Base-by-base conservation (phyloP, 2,113 vertebrate species). In the Proteles cristata region DNA sequence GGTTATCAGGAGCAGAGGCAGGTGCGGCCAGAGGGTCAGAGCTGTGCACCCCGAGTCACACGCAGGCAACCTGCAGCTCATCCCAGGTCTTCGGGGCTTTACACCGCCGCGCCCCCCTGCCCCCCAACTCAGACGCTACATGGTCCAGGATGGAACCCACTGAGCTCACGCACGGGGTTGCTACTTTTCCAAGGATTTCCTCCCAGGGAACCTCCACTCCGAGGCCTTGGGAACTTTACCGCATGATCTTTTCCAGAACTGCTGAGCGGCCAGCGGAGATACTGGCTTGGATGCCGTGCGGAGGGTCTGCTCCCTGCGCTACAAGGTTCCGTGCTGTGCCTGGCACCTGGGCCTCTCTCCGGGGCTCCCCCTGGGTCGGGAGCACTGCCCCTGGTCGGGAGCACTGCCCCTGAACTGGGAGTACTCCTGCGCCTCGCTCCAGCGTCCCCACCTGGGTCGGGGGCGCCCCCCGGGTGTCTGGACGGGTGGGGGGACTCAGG, bases 201-300 rank as follows among this genome's bases (percentile, higher is more conserved):
- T n/a, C 33, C 26, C 77, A 61, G 50, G 77, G 31, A 25, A 45
- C 10, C 35, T 50, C 11, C 43, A 19, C 31, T 23, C 45, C 21
- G n/a, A 81, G 33, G 19, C 16, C 39, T 1, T 4, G n/a, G 43
- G 39, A 25, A 65, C 25, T 55, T 61, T 1, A 17, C 11, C 39
- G 16, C 1, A 0, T 4, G 2, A 12, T 14, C 23, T 50, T 79
- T 25, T 68, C 68, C 55, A 31, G 68, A 74, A 14, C 0, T 4
- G 2, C 0, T 15, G n/a, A 68, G 65, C 65, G 8, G 8, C 15
- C 17, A 23, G 4, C 8, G 12, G 16, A 39, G 43, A 31, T 3
- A 5, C 1, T 69, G 15, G 4, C 5, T 3, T 3, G 5, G 25
- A 39, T 5, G 14, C 17, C 17, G 11, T 0, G 5, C 0, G 25